phyloP scores from a whole-genome alignment of 2,888 invertebrate genomes.

The Pelosia muscerda region DNA sequence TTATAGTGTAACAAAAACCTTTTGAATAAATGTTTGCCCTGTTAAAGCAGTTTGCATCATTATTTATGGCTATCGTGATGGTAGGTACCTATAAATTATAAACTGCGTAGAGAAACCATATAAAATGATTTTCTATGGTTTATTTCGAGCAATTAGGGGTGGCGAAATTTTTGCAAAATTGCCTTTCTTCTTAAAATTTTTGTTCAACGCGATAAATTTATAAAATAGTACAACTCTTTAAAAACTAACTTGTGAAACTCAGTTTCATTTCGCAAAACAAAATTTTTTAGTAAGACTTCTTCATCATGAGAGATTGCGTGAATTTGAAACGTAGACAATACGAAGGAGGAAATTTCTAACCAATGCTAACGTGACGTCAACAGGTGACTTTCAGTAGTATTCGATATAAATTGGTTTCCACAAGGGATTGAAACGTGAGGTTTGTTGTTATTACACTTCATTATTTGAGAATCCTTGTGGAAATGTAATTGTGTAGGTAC shows the following conservation, averaged over 20 bases:
- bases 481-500: not conserved
- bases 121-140: not conserved
- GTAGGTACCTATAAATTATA: too few species aligned
- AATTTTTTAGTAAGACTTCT: not conserved
- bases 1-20: too few species aligned
- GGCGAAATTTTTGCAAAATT: not conserved
- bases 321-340: not conserved
- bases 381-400: not conserved
- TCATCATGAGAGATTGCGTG: not conserved
- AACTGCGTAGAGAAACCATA: not conserved
- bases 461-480: not conserved
- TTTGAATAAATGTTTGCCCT: too few species aligned
- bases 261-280: not conserved
- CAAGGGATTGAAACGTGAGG: not conserved
- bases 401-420: not conserved
- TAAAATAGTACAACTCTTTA: not conserved
- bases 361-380: not conserved
- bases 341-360: not conserved
- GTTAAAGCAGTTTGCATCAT: too few species aligned
- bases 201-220: not conserved
- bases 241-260: not conserved
- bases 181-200: not conserved
- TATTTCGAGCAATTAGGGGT: not conserved
- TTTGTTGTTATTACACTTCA: not conserved
- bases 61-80: too few species aligned